phyloP scores from a whole-genome alignment of 37 sponge, comb jelly and placozoan species.

The Tethya wilhelma region DNA sequence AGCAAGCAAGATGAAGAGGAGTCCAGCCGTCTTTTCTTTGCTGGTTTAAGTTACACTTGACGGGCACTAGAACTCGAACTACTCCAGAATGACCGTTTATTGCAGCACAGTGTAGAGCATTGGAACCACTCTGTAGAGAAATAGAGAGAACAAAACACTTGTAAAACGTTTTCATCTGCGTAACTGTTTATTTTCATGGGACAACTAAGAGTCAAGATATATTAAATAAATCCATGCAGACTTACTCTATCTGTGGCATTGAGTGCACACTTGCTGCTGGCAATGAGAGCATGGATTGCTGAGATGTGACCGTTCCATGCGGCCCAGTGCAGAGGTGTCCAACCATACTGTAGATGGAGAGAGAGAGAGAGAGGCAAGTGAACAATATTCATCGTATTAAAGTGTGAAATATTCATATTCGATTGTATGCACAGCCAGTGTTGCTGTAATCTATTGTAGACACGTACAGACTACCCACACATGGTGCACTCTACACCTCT shows the following conservation, averaged over 20 bases:
- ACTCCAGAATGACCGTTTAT: slow-evolving; percentile 67
- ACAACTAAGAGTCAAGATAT: not conserved
- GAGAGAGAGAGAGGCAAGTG: not conserved
- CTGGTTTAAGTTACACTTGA: slow-evolving; percentile 51
- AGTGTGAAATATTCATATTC: no score
- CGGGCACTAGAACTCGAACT: slow-evolving; percentile 32
- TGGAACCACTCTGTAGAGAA: slow-evolving; percentile 54
- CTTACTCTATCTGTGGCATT: slow-evolving; percentile 43
- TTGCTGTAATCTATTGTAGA: no score
- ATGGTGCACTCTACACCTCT: no score
- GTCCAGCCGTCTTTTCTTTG: slow-evolving; percentile 75
- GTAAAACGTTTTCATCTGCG: no score
- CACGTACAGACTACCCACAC: no score
- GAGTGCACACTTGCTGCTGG: slow-evolving; percentile 21
- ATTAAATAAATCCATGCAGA: not conserved
- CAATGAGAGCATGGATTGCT: slow-evolving; percentile 43
- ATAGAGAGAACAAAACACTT: not conserved
- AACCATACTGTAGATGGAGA: slow-evolving; percentile 59
- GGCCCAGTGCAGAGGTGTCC: slow-evolving; percentile 82
- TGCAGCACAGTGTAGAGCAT: slow-evolving; percentile 75
- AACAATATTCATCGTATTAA: no score
- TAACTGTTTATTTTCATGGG: not conserved
- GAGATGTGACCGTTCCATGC: slow-evolving; percentile 66
- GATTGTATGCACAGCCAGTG: no score
- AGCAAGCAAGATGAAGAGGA: slow-evolving; percentile 65